These are phyloP conservation scores for Drosophila ustulata DNA, from an alignment of 2,888 invertebrate genomes.

Conservation along the genomic window DNA sequence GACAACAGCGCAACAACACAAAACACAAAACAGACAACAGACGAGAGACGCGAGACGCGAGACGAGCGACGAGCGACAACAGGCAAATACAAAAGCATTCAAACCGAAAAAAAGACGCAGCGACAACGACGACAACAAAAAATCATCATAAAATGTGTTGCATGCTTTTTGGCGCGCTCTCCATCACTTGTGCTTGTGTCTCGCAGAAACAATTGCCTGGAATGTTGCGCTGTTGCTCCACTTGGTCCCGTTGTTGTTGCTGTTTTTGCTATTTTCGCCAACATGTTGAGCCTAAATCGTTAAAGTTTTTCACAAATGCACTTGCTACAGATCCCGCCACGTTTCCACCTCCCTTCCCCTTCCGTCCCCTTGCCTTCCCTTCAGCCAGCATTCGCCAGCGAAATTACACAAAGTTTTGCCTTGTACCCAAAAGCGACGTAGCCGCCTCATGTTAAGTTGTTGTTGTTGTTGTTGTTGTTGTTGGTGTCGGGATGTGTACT, in stretches of 20 bases:
- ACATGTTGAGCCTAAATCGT: conserved; percentile 84
- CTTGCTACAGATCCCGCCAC: conserved; percentile 67
- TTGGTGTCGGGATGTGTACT: conserved; percentile 70
- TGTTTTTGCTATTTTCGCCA: conserved; percentile 59
- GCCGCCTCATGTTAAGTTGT: conserved; percentile 55
- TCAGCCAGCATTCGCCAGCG: conserved; percentile 23
- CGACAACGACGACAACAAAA: conserved; percentile 19
- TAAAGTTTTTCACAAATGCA: conserved; percentile 80
- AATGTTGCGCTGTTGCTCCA: conserved; percentile 42
- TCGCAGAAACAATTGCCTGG: conserved; percentile 66
- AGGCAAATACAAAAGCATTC: conserved; percentile 36
- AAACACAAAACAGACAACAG: conserved; percentile 9
- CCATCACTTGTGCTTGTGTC: conserved; percentile 27
- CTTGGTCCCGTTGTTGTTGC: conserved; percentile 32
- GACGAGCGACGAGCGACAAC: conserved; percentile 28
- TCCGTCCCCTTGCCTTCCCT: conserved; percentile 7
- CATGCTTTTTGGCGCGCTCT: conserved; percentile 57
- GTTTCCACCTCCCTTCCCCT: neutral
- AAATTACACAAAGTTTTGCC: conserved; percentile 79
- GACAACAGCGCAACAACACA: conserved; percentile 56
- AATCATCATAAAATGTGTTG: conserved; percentile 74
- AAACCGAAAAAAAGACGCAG: conserved; percentile 13
- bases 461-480: conserved; percentile 49
- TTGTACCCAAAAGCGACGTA: conserved; percentile 65
- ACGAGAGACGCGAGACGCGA: neutral